Evolutionary conservation across 2,888 invertebrate genomes (phyloP), one percentile per base, ranked within the genome.

Genomic region (Opisthograptis luteolata): DNA sequence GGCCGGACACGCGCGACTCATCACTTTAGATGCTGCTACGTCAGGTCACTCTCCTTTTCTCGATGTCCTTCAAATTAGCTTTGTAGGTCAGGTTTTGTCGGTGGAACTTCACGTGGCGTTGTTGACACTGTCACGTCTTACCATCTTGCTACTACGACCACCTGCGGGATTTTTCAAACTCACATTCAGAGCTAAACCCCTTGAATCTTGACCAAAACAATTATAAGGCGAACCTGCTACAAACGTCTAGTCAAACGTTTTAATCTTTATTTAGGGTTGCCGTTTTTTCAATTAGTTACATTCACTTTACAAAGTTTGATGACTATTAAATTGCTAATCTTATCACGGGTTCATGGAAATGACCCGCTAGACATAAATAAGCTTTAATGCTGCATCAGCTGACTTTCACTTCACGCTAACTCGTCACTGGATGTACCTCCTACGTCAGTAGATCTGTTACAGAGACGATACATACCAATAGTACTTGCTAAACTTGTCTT

Each of bases 1-100:
- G 68, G 70, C 72, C 77, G 75, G 79, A 77, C 81, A 82, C 83
- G 84, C 87, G 83, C 89, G 85, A 88, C 88, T 89, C 89, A 88
- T 89, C 89, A 88, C 87, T 89, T 89, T 88, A 80, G 86, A 82
- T 79, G 85, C 80, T 78, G 84, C 89, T 79, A 82, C 87, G 89
- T 90, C 89, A 89, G 89, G 89, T 87, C 87, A 90, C 89, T 90
- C 89, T 90, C 89, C 89, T 89, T 90, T 90, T 90, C 89, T 85
- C 87, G 87, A 84, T 89, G 89, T 90, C 89, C 89, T 90, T 90
- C 89, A 89, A 89, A 90, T 90, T 89, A 89, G 89, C 89, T 89
- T 87, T 90, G 88, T 90, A 90, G 89, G 89, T 90, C 89, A 90
- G 89, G 88, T 87, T 86, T 86, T 79, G 79, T 77, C 77, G 73